Base-by-base conservation (phyloP, 2,888 invertebrate species). In the Coelopa pilipes region DNA sequence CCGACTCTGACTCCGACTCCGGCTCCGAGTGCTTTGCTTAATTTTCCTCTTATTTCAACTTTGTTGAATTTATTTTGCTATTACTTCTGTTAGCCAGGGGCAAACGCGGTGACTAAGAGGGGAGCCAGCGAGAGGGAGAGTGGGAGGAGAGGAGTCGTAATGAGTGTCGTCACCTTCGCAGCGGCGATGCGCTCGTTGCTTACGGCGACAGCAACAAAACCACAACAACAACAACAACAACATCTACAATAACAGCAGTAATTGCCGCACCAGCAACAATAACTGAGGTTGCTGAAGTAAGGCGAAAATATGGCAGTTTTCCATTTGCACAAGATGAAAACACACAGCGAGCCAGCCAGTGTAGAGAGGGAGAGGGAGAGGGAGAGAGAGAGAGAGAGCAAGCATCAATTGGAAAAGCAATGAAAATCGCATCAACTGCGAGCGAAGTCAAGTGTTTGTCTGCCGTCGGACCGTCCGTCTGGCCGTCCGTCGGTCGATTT, bases 101-200 rank as follows among this genome's bases (percentile, higher is more conserved):
- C 63, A 62, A 53, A 53, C 11, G 21, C 34, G 34, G 7, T 4
- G 34, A 34, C 2, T 4, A 7, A 7, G 2, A 34, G 34, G 34
- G 34, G 7, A 34, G 34, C 34, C 7, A 34, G 34, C 34, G 2
- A 4, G 34, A 34, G 34, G 34, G 2, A 34, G 34, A 34, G 34
- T n/a, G n/a, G n/a, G n/a, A 7, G 34, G 34, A 34, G 34, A 34
- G 34, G 34, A 34, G 67, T 73, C 75, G 62, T 76, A 76, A 77
- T 77, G 73, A 75, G 76, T 77, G 76, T 78, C 78, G 74, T 76
- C 78, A 76, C 76, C 69, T 69, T 59, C 7, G 21, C n/a, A 3
- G 9, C 24, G 19, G 24, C 1, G 21, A 9, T 59, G 57, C 13
- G 24, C 34, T 24, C 34, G 62, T 34, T 15, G 53, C 13, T 53